Evolutionary conservation across 2,888 invertebrate species (phyloP).

Genomic region (Thysanoteuthis rhombus): DNA sequence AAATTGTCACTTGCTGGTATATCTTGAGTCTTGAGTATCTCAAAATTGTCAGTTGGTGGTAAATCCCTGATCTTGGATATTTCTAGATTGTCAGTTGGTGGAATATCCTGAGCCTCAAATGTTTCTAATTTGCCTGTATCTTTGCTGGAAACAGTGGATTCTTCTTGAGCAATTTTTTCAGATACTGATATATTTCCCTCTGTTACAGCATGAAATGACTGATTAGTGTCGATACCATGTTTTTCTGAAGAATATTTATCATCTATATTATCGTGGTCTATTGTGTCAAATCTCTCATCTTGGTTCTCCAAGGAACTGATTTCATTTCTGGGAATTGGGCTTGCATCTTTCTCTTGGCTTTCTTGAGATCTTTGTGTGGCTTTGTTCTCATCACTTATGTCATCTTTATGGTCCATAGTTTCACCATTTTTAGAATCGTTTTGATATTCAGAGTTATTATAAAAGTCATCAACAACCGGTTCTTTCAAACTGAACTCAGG

Average conservation of each 20-base stretch:
- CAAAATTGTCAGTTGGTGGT: not conserved
- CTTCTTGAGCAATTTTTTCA: not conserved
- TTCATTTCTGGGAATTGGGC: not conserved
- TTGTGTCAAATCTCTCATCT: not conserved
- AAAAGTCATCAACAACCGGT: not conserved
- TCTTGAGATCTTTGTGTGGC: not conserved
- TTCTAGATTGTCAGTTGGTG: not conserved
- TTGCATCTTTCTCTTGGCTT: not conserved
- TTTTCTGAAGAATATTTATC: not conserved
- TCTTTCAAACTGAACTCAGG: not conserved
- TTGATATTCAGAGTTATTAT: not conserved
- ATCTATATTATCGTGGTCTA: not conserved
- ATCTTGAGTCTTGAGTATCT: not conserved
- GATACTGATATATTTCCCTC: not conserved
- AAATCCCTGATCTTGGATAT: not conserved
- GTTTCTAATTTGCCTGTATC: not conserved
- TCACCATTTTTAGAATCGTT: not conserved
- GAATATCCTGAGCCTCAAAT: not conserved
- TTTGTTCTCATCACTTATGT: not conserved
- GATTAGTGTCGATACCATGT: not conserved
- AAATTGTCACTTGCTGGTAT: not conserved
- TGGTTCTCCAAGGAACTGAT: too few relatives aligned
- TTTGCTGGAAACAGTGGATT: not conserved
- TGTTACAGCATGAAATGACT: not conserved
- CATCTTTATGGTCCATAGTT: not conserved